phyloP scores from a whole-genome alignment of 2,113 vertebrate species.

The Phrynosoma platyrhinos region DNA sequence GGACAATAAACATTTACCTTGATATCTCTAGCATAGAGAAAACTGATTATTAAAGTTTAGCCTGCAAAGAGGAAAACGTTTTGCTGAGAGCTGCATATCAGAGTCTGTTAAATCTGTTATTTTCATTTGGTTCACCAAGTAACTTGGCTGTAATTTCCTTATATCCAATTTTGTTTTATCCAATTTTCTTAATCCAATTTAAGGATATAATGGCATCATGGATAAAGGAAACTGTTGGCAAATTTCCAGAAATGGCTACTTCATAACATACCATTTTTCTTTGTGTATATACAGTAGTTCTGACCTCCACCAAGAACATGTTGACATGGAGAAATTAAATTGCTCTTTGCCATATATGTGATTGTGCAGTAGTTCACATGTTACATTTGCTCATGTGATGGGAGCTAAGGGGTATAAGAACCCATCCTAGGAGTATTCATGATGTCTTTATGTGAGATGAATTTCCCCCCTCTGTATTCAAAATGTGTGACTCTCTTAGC shows the following conservation, averaged over 20 bases:
- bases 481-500: background rate
- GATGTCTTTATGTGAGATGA: background rate
- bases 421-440: background rate
- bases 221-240: background rate
- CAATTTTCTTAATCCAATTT: background rate
- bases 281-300: background rate
- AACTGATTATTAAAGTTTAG: background rate
- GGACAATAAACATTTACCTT: background rate
- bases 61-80: background rate
- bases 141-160: constrained; percentile 13
- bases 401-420: background rate
- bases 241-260: background rate
- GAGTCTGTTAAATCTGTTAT: background rate
- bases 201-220: background rate
- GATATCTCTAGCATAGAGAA: background rate
- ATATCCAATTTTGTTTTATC: constrained; percentile 1
- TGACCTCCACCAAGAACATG: background rate
- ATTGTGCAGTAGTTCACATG: background rate
- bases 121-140: constrained; percentile 6
- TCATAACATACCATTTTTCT: background rate
- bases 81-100: background rate
- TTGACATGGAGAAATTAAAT: background rate
- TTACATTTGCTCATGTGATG: background rate
- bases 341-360: background rate
- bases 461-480: background rate